phyloP scores from a whole-genome alignment of 1,140 invertebrate species.

The Matsumurasca onukii region DNA sequence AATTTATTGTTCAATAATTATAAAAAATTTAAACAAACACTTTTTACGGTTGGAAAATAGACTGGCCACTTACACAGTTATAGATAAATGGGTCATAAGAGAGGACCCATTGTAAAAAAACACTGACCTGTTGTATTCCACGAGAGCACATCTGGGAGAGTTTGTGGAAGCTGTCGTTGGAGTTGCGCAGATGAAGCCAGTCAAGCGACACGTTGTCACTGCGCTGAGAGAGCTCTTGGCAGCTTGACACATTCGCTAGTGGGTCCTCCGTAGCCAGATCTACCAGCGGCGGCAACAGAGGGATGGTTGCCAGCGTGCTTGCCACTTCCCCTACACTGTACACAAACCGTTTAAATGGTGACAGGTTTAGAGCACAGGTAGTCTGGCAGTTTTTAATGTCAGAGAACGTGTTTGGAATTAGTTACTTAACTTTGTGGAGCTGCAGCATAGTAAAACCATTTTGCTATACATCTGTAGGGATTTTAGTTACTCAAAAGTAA shows the following conservation, averaged over 20 bases:
- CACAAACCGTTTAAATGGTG: conserved; percentile 4
- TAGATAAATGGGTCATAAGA: too few species aligned
- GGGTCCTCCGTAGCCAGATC: conserved; percentile 17
- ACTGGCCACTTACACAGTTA: too few species aligned
- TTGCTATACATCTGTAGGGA: too few species aligned
- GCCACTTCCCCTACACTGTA: conserved; percentile 52
- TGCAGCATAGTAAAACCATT: too few species aligned
- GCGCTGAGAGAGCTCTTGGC: neutral
- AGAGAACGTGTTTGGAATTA: too few species aligned
- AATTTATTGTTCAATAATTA: too few species aligned
- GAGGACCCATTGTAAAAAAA: too few species aligned
- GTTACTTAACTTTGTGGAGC: too few species aligned
- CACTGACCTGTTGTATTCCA: conserved; percentile 29
- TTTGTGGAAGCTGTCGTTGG: conserved; percentile 24
- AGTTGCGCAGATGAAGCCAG: conserved; percentile 26
- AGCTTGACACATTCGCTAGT: neutral
- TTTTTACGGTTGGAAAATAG: too few species aligned
- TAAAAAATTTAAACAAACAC: too few species aligned
- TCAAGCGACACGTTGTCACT: conserved; percentile 16
- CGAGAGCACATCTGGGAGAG: conserved; percentile 18
- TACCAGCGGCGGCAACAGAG: conserved; percentile 14
- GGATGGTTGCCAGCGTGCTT: conserved; percentile 17
- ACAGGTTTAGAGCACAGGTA: neutral
- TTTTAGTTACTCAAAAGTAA: too few species aligned
- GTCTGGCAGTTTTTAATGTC: too few species aligned